A percentile compares a stretch with the other conserved stretches of the same genome.
Evolutionary conservation across 2,113 vertebrate species (phyloP).

Genomic region (Seriola dumerili): DNA sequence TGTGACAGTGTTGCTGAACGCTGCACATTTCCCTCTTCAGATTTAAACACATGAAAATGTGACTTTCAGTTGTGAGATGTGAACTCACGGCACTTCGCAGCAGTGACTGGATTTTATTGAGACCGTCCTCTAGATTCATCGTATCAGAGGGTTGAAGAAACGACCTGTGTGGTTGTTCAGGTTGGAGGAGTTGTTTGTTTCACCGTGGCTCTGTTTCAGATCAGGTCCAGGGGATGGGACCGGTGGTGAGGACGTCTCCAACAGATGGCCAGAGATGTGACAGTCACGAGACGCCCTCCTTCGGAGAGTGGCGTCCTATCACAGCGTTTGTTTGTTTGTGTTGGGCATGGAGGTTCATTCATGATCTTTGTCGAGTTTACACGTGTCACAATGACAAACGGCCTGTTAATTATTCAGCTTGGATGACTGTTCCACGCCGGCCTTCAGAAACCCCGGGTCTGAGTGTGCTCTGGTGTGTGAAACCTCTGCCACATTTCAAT

Average conservation of each 20-base stretch:
- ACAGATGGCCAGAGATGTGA: too few species aligned
- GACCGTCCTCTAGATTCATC: too few species aligned
- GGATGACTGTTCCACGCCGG: neutral
- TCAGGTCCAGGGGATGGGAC: neutral
- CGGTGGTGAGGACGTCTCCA: too few species aligned
- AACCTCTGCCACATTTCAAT: slow-evolving; percentile 24
- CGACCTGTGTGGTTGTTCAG: too few species aligned
- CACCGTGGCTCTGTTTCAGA: neutral
- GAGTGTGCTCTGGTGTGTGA: slow-evolving; percentile 11
- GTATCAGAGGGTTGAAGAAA: too few species aligned
- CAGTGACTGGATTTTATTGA: too few species aligned
- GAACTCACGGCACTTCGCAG: neutral
- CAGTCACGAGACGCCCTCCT: too few species aligned
- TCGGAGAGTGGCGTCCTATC: too few species aligned
- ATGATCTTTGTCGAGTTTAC: neutral
- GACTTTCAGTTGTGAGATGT: neutral
- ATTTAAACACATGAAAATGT: neutral
- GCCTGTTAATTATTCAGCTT: neutral
- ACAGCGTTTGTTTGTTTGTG: neutral
- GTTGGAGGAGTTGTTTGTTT: too few species aligned
- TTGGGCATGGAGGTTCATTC: neutral
- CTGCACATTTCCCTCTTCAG: neutral
- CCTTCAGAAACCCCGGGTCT: slow-evolving; percentile 8
- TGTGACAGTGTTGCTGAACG: neutral
- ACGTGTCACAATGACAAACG: neutral